Percentiles rank a stretch among this genome's conserved stretches.
These are phyloP conservation scores for Falco cherrug DNA, from an alignment of 2,797 vertebrate species.

Conservation along the genomic window DNA sequence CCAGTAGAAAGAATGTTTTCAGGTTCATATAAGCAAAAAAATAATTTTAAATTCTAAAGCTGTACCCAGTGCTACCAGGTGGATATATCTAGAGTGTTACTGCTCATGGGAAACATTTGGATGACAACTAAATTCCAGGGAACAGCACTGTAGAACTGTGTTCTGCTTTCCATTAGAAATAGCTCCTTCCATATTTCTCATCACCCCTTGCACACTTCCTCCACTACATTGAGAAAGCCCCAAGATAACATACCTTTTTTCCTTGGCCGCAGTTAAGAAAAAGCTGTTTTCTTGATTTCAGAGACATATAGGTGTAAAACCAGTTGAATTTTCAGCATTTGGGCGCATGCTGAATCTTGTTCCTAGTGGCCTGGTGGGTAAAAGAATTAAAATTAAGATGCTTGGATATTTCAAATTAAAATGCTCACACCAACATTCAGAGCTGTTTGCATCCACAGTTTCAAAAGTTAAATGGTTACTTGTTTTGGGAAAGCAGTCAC, in stretches of 20 bases:
- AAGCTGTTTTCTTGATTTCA: background rate
- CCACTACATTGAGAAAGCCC: background rate
- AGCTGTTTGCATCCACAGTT: background rate
- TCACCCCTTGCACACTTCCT: background rate
- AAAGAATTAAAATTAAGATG: background rate
- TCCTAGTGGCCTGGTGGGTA: background rate
- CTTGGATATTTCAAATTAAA: background rate
- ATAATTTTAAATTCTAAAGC: background rate
- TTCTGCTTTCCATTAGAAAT: conserved; percentile 45
- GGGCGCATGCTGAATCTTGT: fast-evolving
- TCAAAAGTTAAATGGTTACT: background rate
- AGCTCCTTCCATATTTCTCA: background rate
- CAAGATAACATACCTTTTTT: background rate
- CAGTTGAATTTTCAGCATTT: background rate
- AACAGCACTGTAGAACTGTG: background rate
- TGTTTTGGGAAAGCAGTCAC: background rate
- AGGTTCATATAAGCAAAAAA: background rate
- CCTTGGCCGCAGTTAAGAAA: background rate
- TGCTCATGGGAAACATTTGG: conserved; percentile 1
- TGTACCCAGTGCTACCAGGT: conserved; percentile 6
- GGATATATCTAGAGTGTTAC: background rate
- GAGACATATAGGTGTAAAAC: background rate
- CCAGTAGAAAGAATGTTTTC: conserved; percentile 36
- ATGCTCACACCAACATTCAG: background rate
- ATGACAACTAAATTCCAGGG: conserved; percentile 31